These are phyloP conservation scores for Apteryx mantelli DNA, from an alignment of 2,113 vertebrate genomes.

Conservation along the genomic window DNA sequence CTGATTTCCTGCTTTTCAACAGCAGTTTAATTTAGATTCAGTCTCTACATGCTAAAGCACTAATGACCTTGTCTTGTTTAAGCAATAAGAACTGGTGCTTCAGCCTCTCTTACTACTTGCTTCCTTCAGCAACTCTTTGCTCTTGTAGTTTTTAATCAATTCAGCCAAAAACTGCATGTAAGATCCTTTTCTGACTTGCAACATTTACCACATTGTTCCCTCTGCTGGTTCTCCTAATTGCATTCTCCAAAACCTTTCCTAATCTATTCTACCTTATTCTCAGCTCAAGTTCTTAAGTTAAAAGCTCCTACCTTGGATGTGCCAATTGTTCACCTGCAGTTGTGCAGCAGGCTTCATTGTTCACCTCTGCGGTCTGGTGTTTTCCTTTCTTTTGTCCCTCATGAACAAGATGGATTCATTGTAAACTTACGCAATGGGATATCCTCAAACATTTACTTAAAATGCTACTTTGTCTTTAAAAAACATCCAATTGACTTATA, in stretches of 20 bases:
- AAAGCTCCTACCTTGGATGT: neutral
- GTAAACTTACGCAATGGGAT: neutral
- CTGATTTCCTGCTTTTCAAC: neutral
- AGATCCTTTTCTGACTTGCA: neutral
- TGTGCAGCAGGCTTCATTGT: neutral
- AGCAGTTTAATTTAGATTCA: neutral
- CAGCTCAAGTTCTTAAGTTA: neutral
- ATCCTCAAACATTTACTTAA: neutral
- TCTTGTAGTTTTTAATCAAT: neutral
- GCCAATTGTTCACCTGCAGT: neutral
- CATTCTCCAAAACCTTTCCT: neutral
- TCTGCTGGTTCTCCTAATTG: neutral
- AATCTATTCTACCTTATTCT: neutral
- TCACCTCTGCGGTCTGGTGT: neutral
- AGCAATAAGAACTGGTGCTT: neutral
- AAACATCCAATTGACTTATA: rapidly evolving
- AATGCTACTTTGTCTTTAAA: neutral
- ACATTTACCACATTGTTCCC: neutral
- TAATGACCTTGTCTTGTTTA: no score
- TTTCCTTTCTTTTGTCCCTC: neutral
- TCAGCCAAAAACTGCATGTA: neutral
- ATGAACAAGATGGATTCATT: neutral
- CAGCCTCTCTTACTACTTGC: neutral
- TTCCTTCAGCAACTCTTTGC: neutral
- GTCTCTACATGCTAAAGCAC: no score